Evolutionary conservation across 2,888 invertebrate species (phyloP).

Genomic region (Dugesia japonica): DNA sequence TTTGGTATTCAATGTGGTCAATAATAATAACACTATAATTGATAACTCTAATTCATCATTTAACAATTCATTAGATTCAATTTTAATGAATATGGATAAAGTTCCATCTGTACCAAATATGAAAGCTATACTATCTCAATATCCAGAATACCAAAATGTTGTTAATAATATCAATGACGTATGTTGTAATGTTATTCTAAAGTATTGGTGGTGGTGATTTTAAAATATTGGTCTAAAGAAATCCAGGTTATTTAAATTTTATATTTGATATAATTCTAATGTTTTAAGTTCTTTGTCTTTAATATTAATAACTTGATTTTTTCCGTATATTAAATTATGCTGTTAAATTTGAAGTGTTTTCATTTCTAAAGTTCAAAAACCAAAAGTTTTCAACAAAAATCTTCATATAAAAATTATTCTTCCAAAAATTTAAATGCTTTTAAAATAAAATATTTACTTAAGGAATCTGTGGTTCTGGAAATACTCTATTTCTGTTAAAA

Average conservation of each 20-base stretch:
- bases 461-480: too few relatives aligned
- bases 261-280: too few relatives aligned
- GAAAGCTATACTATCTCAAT: background rate
- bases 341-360: too few relatives aligned
- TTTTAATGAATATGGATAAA: conserved; percentile 11
- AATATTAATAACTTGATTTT: too few relatives aligned
- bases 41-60: background rate
- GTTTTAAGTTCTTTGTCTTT: too few relatives aligned
- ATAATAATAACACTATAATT: background rate
- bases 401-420: too few relatives aligned
- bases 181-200: background rate
- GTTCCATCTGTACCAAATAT: conserved; percentile 3
- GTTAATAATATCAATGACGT: background rate
- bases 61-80: background rate
- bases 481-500: too few relatives aligned
- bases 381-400: too few relatives aligned
- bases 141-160: background rate
- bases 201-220: background rate
- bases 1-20: background rate
- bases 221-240: background rate
- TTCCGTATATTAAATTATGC: too few relatives aligned
- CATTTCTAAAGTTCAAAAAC: background rate
- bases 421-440: too few relatives aligned
- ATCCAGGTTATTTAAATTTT: conserved; percentile 9
- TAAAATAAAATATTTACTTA: too few relatives aligned